These are phyloP conservation scores for Sander lucioperca DNA, from an alignment of 2,113 vertebrate genomes.

Conservation along the genomic window DNA sequence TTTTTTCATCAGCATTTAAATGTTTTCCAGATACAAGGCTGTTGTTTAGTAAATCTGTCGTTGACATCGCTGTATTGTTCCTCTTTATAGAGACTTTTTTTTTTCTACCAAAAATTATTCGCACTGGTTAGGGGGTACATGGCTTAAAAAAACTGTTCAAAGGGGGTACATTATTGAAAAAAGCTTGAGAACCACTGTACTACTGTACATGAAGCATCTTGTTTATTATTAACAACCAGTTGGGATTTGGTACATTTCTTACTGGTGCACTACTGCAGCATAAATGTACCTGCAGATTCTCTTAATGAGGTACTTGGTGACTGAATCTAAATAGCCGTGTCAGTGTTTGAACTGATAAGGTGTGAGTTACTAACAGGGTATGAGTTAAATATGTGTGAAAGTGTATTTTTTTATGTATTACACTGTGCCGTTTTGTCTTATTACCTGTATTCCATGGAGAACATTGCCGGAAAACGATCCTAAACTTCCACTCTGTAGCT, in stretches of 20 bases:
- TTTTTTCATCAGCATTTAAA: no score
- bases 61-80: no score
- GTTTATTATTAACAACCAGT: background rate
- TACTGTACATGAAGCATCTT: background rate
- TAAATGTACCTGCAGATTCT: background rate
- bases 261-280: background rate
- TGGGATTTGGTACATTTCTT: background rate
- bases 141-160: no score
- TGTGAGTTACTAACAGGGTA: background rate
- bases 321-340: background rate
- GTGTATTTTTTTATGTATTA: background rate
- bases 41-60: no score
- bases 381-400: background rate
- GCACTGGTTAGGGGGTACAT: no score
- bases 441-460: background rate
- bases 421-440: background rate
- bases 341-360: background rate
- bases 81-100: no score
- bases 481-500: background rate
- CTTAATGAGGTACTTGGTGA: background rate
- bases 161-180: no score
- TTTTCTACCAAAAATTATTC: no score
- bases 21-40: no score
- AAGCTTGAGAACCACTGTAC: no score
- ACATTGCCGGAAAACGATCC: background rate